phyloP scores from a whole-genome alignment of 1,140 invertebrate genomes.

The Lasioglossum baleicum region DNA sequence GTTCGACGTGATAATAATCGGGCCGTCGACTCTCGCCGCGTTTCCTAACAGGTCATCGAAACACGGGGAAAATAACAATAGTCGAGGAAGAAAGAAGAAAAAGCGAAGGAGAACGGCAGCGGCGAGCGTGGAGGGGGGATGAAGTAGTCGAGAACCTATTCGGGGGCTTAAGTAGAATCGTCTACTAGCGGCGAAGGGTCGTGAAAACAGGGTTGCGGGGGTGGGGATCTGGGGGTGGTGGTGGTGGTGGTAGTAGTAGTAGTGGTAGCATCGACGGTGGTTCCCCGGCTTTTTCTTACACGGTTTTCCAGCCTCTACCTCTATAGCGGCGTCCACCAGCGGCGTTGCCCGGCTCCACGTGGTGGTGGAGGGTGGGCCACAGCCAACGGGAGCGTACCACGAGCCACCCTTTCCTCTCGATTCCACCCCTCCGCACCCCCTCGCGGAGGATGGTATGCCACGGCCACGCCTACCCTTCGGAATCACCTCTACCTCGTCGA shows the following conservation, averaged over 20 bases:
- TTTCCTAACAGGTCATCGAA: conserved; percentile 31
- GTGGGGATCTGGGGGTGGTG: not conserved
- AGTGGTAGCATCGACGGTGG: conserved; percentile 46
- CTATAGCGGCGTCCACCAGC: conserved; percentile 53
- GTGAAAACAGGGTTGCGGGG: conserved; percentile 26
- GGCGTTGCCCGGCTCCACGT: conserved; percentile 49
- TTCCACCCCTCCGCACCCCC: conserved; percentile 61
- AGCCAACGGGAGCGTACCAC: conserved; percentile 70
- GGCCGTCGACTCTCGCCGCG: conserved; percentile 3
- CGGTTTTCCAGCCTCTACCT: conserved; percentile 62
- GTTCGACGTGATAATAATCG: conserved; percentile 32
- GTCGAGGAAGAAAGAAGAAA: not conserved
- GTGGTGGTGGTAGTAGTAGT: too few relatives aligned
- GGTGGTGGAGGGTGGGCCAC: conserved; percentile 64
- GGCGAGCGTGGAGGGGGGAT: not conserved
- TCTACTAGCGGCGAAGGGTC: conserved; percentile 8
- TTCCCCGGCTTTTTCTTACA: conserved; percentile 70
- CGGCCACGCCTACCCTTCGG: conserved; percentile 73
- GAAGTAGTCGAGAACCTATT: conserved; percentile 11
- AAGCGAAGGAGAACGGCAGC: not conserved
- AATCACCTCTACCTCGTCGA: conserved; percentile 69
- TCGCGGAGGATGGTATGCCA: conserved; percentile 56
- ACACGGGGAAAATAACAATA: conserved; percentile 52
- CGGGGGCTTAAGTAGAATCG: conserved; percentile 57
- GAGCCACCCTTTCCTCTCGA: conserved; percentile 67